Conservation (phyloP, 2,888 invertebrate genomes). For the Andrena dorsata region DNA sequence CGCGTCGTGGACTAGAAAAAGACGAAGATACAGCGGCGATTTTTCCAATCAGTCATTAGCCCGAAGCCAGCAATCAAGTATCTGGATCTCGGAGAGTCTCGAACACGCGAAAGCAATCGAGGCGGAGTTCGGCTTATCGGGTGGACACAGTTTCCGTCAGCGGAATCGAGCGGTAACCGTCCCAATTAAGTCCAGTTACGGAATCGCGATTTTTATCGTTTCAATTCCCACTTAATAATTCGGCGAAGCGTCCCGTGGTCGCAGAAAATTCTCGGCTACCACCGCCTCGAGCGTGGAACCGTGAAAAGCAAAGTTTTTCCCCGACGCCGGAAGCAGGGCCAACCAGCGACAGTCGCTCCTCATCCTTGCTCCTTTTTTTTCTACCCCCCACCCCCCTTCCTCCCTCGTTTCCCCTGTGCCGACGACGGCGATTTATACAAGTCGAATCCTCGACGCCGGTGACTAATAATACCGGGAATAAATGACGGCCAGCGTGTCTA, state of each 20-base stretch:
- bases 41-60: not conserved
- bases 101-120: not conserved
- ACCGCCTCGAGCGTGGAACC: not conserved
- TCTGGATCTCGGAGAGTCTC: not conserved
- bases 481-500: not conserved
- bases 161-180: not conserved
- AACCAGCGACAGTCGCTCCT: not conserved
- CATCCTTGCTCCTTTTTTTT: not conserved
- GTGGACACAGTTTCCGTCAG: constrained; percentile 4
- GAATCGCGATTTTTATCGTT: constrained; percentile 16
- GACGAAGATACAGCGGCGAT: not conserved
- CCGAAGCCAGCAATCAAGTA: not conserved
- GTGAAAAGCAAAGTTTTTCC: constrained; percentile 2
- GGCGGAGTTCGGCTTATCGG: not conserved
- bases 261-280: constrained; percentile 21
- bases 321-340: not conserved
- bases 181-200: not conserved
- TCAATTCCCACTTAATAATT: constrained; percentile 16
- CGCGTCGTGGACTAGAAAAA: not conserved
- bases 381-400: too few relatives aligned
- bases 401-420: not conserved
- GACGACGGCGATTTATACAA: not conserved
- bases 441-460: not conserved
- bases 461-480: not conserved
- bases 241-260: not conserved